Evolutionary conservation across 2,888 invertebrate species (phyloP).

Genomic region (Oegoconia quadripuncta): DNA sequence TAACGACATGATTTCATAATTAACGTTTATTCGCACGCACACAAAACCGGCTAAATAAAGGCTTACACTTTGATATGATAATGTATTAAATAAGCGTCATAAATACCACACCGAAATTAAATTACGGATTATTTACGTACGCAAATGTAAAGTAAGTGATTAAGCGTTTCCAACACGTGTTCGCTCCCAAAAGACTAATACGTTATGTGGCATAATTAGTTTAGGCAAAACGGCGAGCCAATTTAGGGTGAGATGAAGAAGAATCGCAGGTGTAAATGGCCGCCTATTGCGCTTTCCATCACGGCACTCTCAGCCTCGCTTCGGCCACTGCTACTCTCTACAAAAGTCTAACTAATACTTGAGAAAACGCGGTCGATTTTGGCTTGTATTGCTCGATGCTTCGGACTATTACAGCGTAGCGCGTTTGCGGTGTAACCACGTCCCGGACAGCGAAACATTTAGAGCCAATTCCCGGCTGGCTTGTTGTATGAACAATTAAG

Average conservation of each 20-base stretch:
- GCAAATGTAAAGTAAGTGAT: slow-evolving; percentile 76
- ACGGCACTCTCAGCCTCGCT: slow-evolving; percentile 35
- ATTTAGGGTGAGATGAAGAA: slow-evolving; percentile 75
- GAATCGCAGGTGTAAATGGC: slow-evolving; percentile 75
- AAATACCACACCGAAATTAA: slow-evolving; percentile 71
- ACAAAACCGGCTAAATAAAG: slow-evolving; percentile 61
- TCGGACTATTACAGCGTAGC: slow-evolving; percentile 47
- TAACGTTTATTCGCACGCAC: slow-evolving; percentile 65
- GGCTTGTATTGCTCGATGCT: slow-evolving; percentile 35
- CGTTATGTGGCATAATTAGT: slow-evolving; percentile 74
- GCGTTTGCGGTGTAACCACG: slow-evolving; percentile 61
- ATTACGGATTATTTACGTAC: slow-evolving; percentile 74
- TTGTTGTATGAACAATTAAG: slow-evolving; percentile 78
- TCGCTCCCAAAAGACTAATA: slow-evolving; percentile 75
- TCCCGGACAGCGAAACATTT: slow-evolving; percentile 67
- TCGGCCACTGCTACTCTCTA: slow-evolving; percentile 12
- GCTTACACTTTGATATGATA: slow-evolving; percentile 72
- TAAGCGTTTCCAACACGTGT: slow-evolving; percentile 72
- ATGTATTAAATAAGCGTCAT: slow-evolving; percentile 73
- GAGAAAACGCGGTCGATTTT: slow-evolving; percentile 52
- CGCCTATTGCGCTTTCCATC: slow-evolving; percentile 71
- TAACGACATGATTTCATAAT: slow-evolving; percentile 60
- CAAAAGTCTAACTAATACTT: slow-evolving; percentile 47
- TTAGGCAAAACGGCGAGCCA: slow-evolving; percentile 68
- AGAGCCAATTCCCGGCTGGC: slow-evolving; percentile 72